Conservation (phyloP, 2,888 invertebrate genomes). For the Spisula solida region DNA sequence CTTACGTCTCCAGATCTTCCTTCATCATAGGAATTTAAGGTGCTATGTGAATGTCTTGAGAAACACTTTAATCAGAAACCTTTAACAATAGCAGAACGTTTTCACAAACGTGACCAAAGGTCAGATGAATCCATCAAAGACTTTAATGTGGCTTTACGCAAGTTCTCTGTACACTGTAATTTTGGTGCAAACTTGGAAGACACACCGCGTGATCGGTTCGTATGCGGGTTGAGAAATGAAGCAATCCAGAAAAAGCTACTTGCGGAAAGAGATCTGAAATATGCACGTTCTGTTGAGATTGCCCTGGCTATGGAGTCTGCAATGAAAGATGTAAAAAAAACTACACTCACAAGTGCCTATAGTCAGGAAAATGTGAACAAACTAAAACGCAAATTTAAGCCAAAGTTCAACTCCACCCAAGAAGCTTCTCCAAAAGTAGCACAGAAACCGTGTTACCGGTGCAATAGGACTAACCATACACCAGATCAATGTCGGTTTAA, state of each 20-base stretch:
- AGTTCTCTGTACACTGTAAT: conserved; percentile 60
- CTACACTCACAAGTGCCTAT: not conserved
- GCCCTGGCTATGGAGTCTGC: conserved; percentile 61
- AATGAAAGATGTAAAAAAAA: conserved; percentile 53
- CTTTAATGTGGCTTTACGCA: conserved; percentile 60
- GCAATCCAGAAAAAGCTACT: conserved; percentile 46
- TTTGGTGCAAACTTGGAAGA: conserved; percentile 65
- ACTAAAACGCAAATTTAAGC: not conserved
- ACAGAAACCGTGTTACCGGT: not conserved
- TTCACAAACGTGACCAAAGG: conserved; percentile 42
- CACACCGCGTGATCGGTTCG: conserved; percentile 64
- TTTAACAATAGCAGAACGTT: not conserved
- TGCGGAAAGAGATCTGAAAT: conserved; percentile 52
- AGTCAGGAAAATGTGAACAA: not conserved
- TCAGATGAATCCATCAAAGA: conserved; percentile 55
- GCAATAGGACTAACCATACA: not conserved
- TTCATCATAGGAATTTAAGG: not conserved
- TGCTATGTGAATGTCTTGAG: not conserved
- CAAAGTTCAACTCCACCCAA: not conserved
- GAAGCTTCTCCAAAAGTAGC: not conserved
- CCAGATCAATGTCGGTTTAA: not conserved
- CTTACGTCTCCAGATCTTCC: not conserved
- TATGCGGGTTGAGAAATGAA: conserved; percentile 61
- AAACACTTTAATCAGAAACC: not conserved
- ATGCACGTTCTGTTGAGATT: conserved; percentile 54